Evolutionary conservation across 37 sponge, comb jelly and placozoan genomes (phyloP).

Genomic region (Oscarella lobularis): DNA sequence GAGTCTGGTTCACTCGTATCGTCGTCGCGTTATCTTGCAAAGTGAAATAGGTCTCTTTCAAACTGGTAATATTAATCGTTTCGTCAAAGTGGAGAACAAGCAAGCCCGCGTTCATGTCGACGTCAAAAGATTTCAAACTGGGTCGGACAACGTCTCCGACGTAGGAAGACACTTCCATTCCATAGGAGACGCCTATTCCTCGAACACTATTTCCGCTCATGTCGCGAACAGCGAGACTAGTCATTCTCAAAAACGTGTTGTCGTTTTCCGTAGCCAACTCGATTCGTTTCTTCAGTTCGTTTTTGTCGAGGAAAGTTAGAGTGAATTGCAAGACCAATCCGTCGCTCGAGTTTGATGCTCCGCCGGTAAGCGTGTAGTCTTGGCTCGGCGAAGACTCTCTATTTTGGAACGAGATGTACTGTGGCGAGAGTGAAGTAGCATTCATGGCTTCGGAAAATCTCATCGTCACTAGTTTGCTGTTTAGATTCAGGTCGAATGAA

Average conservation of each 20-base stretch:
- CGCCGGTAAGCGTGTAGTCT: slow-evolving; percentile 51
- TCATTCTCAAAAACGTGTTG: slow-evolving; percentile 40
- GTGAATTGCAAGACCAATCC: slow-evolving; percentile 27
- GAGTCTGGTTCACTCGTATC: slow-evolving; percentile 27
- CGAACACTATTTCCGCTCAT: slow-evolving; percentile 48
- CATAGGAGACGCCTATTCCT: not conserved
- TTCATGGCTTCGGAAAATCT: slow-evolving; percentile 68
- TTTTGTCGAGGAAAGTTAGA: slow-evolving; percentile 52
- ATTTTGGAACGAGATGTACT: slow-evolving; percentile 44
- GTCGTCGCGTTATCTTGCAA: slow-evolving; percentile 41
- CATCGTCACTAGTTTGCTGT: slow-evolving; percentile 33
- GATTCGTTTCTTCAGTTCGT: slow-evolving; percentile 49
- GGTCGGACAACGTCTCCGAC: slow-evolving; percentile 54
- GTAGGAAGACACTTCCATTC: slow-evolving; percentile 36
- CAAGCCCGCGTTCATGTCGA: slow-evolving; percentile 69
- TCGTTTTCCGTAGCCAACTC: slow-evolving; percentile 35
- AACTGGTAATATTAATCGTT: slow-evolving; percentile 66
- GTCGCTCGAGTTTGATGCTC: slow-evolving; percentile 26
- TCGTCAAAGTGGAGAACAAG: slow-evolving; percentile 69
- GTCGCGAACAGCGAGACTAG: slow-evolving; percentile 29
- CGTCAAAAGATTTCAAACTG: slow-evolving; percentile 45
- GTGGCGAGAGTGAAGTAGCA: slow-evolving; percentile 42
- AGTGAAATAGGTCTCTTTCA: slow-evolving; percentile 29
- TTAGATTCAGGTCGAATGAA: slow-evolving; percentile 50
- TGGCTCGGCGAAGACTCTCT: slow-evolving; percentile 3